A percentile compares a stretch with the other conserved stretches of the same genome.
Evolutionary conservation across 2,113 vertebrate genomes (phyloP).

Genomic region (Hydropotes inermis): DNA sequence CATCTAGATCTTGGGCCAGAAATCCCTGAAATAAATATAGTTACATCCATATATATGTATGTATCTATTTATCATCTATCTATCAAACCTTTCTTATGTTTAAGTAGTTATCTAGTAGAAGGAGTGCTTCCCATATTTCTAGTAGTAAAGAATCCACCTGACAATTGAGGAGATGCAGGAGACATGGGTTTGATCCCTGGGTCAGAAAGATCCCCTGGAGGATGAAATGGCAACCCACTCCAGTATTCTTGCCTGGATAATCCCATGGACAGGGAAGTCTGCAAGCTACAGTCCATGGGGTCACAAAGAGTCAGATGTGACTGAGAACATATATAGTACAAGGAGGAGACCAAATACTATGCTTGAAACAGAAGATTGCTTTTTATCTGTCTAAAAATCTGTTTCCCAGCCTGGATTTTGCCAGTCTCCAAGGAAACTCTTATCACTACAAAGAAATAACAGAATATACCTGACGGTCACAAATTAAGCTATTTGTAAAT

Average conservation of each 20-base stretch:
- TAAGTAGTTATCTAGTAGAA: background rate
- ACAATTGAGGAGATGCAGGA: background rate
- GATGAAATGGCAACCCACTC: background rate
- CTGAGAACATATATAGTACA: background rate
- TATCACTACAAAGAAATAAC: background rate
- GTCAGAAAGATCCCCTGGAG: background rate
- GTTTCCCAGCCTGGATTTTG: background rate
- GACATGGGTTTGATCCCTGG: background rate
- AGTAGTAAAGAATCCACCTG: background rate
- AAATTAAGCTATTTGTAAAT: slow-evolving; percentile 16
- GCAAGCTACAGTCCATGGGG: background rate
- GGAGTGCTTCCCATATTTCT: background rate
- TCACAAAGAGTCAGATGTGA: background rate
- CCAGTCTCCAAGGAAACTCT: background rate
- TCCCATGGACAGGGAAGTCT: background rate
- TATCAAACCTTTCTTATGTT: background rate
- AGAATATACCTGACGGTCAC: background rate
- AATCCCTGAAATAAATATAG: background rate
- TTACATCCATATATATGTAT: background rate
- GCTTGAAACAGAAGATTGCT: background rate
- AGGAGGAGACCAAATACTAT: background rate
- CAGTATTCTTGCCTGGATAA: background rate
- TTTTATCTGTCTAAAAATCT: background rate
- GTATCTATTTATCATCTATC: background rate
- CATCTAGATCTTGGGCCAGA: background rate